Evolutionary conservation across 2,888 invertebrate species (phyloP).

Genomic region (Erebia epiphron): DNA sequence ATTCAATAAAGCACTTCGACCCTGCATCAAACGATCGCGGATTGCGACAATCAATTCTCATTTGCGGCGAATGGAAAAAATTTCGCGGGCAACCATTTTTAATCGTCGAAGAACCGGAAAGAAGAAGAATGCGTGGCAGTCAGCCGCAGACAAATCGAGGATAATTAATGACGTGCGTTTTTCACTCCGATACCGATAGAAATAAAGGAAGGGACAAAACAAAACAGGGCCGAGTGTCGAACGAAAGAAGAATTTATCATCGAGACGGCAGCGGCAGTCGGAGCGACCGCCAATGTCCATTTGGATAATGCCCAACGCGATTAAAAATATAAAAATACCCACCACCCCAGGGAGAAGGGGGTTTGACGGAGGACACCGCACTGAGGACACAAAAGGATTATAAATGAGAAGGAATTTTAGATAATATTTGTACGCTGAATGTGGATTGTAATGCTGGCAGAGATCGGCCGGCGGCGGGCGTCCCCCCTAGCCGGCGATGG

Average conservation of each 20-base stretch:
- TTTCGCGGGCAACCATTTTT: constrained; percentile 66
- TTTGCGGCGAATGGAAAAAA: constrained; percentile 54
- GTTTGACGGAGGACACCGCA: constrained; percentile 81
- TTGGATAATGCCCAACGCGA: constrained; percentile 83
- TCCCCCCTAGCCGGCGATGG: constrained; percentile 51
- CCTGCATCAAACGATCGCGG: constrained; percentile 74
- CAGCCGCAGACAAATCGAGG: constrained; percentile 75
- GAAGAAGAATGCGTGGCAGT: constrained; percentile 69
- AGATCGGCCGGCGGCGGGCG: constrained; percentile 43
- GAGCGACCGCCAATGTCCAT: constrained; percentile 80
- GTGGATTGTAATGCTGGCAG: constrained; percentile 79
- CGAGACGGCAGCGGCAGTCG: constrained; percentile 77
- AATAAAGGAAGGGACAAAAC: constrained; percentile 77
- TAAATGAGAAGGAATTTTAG: constrained; percentile 84
- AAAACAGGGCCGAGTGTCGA: constrained; percentile 80
- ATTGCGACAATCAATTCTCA: constrained; percentile 79
- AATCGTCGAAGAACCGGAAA: constrained; percentile 68
- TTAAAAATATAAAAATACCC: constrained; percentile 84
- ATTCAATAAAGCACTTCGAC: constrained; percentile 63
- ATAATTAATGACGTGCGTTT: constrained; percentile 78
- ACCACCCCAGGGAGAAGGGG: constrained; percentile 56
- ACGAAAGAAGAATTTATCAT: constrained; percentile 83
- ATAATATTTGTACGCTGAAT: constrained; percentile 83
- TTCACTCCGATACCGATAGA: constrained; percentile 64
- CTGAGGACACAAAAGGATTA: constrained; percentile 84